Conservation (phyloP, 2,113 vertebrate species). For the Peromyscus californicus region DNA sequence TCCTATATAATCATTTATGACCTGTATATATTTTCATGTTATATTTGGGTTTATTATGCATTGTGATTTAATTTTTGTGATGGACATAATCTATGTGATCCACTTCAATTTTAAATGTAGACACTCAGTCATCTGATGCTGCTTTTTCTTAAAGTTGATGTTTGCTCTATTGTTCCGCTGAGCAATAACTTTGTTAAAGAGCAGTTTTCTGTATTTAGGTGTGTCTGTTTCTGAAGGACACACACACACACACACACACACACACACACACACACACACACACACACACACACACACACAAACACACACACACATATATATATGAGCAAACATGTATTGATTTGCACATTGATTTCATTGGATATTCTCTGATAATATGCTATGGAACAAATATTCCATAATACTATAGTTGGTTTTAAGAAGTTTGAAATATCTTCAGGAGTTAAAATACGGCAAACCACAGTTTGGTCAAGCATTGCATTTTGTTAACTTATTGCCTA, state of each 20-base stretch:
- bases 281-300: too few species aligned
- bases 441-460: not conserved
- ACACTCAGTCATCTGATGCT: not conserved
- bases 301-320: not conserved
- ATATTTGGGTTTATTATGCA: not conserved
- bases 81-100: not conserved
- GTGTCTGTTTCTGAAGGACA: not conserved
- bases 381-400: not conserved
- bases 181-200: not conserved
- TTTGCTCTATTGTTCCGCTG: not conserved
- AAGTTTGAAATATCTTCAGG: not conserved
- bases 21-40: not conserved
- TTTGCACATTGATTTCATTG: not conserved
- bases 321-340: not conserved
- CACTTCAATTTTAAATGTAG: not conserved
- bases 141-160: not conserved
- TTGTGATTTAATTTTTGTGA: not conserved
- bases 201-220: too few species aligned
- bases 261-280: not conserved
- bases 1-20: not conserved
- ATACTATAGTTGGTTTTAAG: not conserved
- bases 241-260: not conserved
- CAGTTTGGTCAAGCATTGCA: not conserved
- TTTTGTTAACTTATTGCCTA: not conserved
- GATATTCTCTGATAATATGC: not conserved